Conservation (phyloP, 2,113 vertebrate genomes). For the Illadopsis cleaveri region DNA sequence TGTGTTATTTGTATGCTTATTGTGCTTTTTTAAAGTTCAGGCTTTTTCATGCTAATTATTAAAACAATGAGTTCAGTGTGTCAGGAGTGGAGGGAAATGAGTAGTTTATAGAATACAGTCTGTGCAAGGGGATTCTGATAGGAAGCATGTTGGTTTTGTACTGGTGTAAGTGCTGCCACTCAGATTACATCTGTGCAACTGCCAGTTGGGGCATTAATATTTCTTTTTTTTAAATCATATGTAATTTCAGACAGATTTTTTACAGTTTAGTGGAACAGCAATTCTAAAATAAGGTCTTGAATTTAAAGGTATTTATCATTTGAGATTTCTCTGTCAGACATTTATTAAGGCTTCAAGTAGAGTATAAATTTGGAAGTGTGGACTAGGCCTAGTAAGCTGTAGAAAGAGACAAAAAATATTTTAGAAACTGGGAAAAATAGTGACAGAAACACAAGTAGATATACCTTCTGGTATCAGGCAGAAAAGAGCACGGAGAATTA, state of each 20-base stretch:
- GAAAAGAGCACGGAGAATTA: background rate
- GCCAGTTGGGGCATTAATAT: background rate
- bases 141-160: background rate
- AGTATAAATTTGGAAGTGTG: background rate
- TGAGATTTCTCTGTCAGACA: background rate
- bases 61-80: constrained; percentile 18
- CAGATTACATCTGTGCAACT: background rate
- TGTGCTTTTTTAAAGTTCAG: background rate
- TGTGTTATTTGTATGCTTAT: background rate
- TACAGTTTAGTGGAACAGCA: background rate
- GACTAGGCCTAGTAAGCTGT: background rate
- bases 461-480: background rate
- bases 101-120: background rate
- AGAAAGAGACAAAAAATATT: background rate
- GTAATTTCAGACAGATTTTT: background rate
- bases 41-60: constrained; percentile 7
- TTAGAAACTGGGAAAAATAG: background rate
- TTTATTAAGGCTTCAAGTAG: background rate
- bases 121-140: background rate
- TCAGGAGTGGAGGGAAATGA: background rate
- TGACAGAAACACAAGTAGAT: background rate
- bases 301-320: background rate
- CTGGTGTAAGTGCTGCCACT: background rate
- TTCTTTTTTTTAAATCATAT: background rate
- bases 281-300: background rate